phyloP scores from a whole-genome alignment of 2,888 invertebrate species.

The Eumacrocentrus americanus region DNA sequence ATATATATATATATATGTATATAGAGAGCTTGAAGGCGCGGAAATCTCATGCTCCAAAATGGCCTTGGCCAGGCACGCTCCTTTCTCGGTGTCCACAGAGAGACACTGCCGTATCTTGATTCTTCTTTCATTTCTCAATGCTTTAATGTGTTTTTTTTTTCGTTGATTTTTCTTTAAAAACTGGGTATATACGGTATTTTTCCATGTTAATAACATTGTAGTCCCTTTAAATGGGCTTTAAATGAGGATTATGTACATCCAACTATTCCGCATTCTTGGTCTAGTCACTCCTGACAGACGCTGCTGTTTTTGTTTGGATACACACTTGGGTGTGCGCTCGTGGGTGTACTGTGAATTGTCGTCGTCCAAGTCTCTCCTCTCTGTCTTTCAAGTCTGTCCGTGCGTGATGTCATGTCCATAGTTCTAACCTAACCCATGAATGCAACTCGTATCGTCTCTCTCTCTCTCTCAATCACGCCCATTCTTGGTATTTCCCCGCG shows the following conservation, averaged over 20 bases:
- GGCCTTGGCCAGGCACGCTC: slow-evolving; percentile 47
- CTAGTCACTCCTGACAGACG: neutral
- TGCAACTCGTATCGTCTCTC: slow-evolving; percentile 34
- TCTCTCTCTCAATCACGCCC: slow-evolving; percentile 57
- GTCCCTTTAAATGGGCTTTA: too few relatives aligned
- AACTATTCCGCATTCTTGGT: slow-evolving; percentile 23
- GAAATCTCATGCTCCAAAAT: slow-evolving; percentile 48
- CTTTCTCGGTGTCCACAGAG: slow-evolving; percentile 40
- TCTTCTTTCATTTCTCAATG: neutral
- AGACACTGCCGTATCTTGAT: too few relatives aligned
- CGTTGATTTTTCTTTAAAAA: too few relatives aligned
- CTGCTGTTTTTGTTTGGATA: slow-evolving; percentile 3
- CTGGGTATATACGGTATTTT: too few relatives aligned
- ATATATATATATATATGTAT: neutral
- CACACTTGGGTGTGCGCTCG: slow-evolving; percentile 9
- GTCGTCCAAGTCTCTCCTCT: slow-evolving; percentile 9
- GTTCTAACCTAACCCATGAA: slow-evolving; percentile 51
- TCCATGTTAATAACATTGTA: too few relatives aligned
- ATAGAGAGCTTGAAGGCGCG: slow-evolving; percentile 26
- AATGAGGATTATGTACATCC: neutral
- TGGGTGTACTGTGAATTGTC: slow-evolving; percentile 11
- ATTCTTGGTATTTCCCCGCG: slow-evolving; percentile 48
- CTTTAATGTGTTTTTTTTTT: too few relatives aligned
- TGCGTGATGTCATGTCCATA: slow-evolving; percentile 53
- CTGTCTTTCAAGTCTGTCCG: too few relatives aligned